phyloP scores from a whole-genome alignment of 2,797 vertebrate species.

The Gymnodraco acuticeps region DNA sequence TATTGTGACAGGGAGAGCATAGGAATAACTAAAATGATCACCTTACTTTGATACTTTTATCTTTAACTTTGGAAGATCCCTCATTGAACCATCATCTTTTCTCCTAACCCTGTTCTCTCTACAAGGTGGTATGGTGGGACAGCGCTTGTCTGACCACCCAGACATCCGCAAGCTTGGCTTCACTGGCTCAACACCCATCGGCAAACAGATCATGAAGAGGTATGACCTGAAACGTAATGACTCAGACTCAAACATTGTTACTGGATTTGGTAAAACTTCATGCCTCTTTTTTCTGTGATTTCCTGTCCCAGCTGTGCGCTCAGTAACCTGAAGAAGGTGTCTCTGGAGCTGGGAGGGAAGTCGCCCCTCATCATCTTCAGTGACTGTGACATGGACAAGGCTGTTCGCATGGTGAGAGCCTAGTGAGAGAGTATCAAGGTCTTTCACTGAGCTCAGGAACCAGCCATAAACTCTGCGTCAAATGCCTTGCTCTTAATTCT shows the following conservation, averaged over 20 bases:
- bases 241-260: too few species aligned
- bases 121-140: slow-evolving; percentile 92
- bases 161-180: slow-evolving; percentile 97
- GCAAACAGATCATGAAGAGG: slow-evolving; percentile 99
- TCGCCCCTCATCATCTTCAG: slow-evolving; percentile 96
- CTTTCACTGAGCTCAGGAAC: neutral
- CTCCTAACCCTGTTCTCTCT: neutral
- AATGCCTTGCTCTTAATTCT: neutral
- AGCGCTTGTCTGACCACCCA: slow-evolving; percentile 93
- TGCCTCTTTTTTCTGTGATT: slow-evolving; percentile 7
- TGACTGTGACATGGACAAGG: slow-evolving; percentile 97
- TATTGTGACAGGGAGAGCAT: too few species aligned
- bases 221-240: slow-evolving; percentile 44
- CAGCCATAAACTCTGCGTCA: neutral
- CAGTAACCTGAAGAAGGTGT: slow-evolving; percentile 97
- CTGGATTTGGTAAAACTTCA: neutral
- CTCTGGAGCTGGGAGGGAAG: slow-evolving; percentile 96
- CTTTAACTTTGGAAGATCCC: neutral
- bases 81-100: too few species aligned
- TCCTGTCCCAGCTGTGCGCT: slow-evolving; percentile 88
- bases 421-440: neutral
- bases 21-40: too few species aligned
- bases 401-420: slow-evolving; percentile 93
- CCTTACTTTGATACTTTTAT: too few species aligned
- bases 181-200: slow-evolving; percentile 94